A percentile compares a stretch with the other conserved stretches of the same genome.
Evolutionary conservation across 2,113 vertebrate genomes (phyloP).

Genomic region (Vidua macroura): DNA sequence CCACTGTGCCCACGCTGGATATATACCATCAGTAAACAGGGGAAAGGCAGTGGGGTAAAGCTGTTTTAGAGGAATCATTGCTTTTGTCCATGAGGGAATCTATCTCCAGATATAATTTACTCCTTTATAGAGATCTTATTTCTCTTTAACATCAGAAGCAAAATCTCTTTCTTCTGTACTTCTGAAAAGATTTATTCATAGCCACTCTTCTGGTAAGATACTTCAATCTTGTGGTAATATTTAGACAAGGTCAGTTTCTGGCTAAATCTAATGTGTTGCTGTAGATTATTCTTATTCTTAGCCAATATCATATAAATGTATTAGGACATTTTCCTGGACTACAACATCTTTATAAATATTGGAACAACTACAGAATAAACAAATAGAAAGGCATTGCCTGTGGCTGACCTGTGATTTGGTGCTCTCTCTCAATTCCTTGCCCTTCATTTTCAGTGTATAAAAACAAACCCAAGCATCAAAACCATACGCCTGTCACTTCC

Average conservation of each 20-base stretch:
- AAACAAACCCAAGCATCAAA: neutral
- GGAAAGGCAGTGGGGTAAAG: neutral
- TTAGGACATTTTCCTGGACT: constrained; percentile 53
- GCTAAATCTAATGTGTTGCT: neutral
- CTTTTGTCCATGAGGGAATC: neutral
- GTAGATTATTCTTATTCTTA: constrained; percentile 1
- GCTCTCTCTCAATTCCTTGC: neutral
- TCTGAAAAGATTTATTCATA: neutral
- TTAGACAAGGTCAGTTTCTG: neutral
- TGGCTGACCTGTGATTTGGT: constrained; percentile 22
- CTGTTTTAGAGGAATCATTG: neutral
- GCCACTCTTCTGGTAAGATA: neutral
- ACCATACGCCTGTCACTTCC: neutral
- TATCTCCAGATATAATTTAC: neutral
- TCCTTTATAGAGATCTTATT: neutral
- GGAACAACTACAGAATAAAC: constrained; percentile 47
- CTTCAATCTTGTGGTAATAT: neutral
- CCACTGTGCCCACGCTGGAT: neutral
- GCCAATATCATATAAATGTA: constrained; percentile 18
- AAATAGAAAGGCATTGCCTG: constrained; percentile 20
- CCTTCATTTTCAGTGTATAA: neutral
- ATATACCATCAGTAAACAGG: neutral
- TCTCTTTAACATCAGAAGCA: neutral
- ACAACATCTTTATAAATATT: neutral
- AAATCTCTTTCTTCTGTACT: neutral